A percentile compares a stretch with the other conserved stretches of the same genome.
These are phyloP conservation scores for Macropus fuliginosus DNA, from an alignment of 2,797 vertebrate genomes.

Conservation along the genomic window DNA sequence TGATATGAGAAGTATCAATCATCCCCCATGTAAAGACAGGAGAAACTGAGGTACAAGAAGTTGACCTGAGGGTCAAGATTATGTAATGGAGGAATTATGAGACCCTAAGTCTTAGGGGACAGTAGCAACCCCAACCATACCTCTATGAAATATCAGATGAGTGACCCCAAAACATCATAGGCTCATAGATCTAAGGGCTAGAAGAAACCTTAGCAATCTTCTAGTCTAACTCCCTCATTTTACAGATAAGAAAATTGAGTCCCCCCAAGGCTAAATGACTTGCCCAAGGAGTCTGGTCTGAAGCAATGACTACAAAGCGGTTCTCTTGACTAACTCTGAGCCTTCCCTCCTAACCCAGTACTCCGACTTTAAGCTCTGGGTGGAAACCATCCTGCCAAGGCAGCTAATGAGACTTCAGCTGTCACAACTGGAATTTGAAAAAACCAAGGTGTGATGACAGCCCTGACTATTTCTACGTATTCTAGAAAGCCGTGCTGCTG, in stretches of 20 bases:
- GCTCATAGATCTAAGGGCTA: neutral
- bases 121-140: neutral
- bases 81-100: neutral
- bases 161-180: neutral
- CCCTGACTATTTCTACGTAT: neutral
- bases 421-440: constrained; percentile 14
- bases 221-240: neutral
- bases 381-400: no score
- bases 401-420: neutral
- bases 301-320: neutral
- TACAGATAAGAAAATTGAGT: neutral
- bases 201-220: neutral
- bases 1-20: neutral
- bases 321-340: neutral
- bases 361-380: neutral
- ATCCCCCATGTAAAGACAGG: neutral
- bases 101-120: neutral
- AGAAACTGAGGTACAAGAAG: neutral
- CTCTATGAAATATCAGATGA: neutral
- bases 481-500: constrained; percentile 29
- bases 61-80: neutral
- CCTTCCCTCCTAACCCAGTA: neutral
- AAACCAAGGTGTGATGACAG: constrained; percentile 23
- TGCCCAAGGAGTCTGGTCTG: neutral
- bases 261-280: neutral